A percentile compares a stretch with the other conserved stretches of the same genome.
phyloP scores from a whole-genome alignment of 2,797 vertebrate species.

The Pitangus sulphuratus region DNA sequence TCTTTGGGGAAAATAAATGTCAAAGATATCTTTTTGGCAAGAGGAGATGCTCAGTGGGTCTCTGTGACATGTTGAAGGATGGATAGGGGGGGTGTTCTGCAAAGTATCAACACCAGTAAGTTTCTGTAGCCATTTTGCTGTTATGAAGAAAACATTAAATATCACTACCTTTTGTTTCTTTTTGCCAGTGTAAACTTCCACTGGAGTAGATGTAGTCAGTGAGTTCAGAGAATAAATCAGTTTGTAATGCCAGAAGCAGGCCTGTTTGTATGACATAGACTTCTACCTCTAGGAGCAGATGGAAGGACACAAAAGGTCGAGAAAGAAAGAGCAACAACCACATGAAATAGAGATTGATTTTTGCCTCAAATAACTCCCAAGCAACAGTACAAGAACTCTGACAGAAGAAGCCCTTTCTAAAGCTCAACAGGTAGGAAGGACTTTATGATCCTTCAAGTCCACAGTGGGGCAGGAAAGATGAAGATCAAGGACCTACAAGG shows the following conservation, averaged over 20 bases:
- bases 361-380: slow-evolving; percentile 13
- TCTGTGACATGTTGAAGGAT: background rate
- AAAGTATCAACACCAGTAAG: background rate
- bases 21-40: background rate
- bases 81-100: background rate
- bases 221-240: background rate
- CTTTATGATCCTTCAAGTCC: background rate
- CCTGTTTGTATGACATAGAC: background rate
- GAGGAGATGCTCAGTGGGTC: background rate
- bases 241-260: background rate
- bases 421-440: slow-evolving; percentile 39
- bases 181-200: background rate
- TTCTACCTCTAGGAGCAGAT: slow-evolving; percentile 7
- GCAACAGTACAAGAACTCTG: slow-evolving; percentile 16
- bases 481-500: background rate
- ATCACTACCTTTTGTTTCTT: background rate
- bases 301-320: slow-evolving; percentile 12
- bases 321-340: slow-evolving; percentile 30
- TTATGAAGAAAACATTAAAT: background rate
- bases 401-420: slow-evolving; percentile 38
- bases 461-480: background rate
- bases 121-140: background rate
- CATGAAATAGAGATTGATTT: slow-evolving; percentile 26
- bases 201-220: background rate
- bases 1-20: background rate